Evolutionary conservation across 2,888 invertebrate genomes (phyloP), one percentile per base, ranked within the genome.

Genomic region (Scaptomyza caliginosa): DNA sequence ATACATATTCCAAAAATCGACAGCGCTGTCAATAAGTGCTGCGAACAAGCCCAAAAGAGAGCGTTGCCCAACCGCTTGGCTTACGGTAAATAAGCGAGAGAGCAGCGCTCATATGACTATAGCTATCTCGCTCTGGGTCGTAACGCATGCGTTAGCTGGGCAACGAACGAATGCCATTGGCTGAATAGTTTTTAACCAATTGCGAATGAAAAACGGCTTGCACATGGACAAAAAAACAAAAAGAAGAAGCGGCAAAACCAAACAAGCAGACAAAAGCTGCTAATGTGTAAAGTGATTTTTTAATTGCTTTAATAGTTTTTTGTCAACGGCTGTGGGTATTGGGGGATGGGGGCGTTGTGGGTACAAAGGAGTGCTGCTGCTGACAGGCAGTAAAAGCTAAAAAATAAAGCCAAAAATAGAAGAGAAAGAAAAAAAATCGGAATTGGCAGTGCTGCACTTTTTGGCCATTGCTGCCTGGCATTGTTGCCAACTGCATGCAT

Each of bases 261-360:
- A 23, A n/a, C 56, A 49, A 34, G n/a, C n/a, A n/a, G 7, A 17
- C 26, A 49, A 62, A 58, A 57, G 59, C 71, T 60, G 74, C 56
- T 79, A 75, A 81, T 81, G 73, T 74, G 77, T 66, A 79, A 81
- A 85, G 85, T 85, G 81, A 85, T 85, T 81, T 84, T 74, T 77
- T 82, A 81, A 81, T 81, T 79, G 82, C 67, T 59, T 59, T 77
- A 69, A 81, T 81, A 85, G 81, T 85, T 81, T 76, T 57, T 52
- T 58, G 21, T 24, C 28, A 36, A 57, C 4, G 3, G 26, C 1
- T 4, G 34, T 26, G 39, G 42, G 38, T 55, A 8, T 45, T 24
- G 51, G 16, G 21, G 19, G 4, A 3, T 4, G 13, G 17, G 30
- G n/a, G 3, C 5, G 26, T 3, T 3, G 28, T 28, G n/a, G 3